Evolutionary conservation across 2,113 vertebrate species (phyloP).

Genomic region (Engystomops pustulosus): DNA sequence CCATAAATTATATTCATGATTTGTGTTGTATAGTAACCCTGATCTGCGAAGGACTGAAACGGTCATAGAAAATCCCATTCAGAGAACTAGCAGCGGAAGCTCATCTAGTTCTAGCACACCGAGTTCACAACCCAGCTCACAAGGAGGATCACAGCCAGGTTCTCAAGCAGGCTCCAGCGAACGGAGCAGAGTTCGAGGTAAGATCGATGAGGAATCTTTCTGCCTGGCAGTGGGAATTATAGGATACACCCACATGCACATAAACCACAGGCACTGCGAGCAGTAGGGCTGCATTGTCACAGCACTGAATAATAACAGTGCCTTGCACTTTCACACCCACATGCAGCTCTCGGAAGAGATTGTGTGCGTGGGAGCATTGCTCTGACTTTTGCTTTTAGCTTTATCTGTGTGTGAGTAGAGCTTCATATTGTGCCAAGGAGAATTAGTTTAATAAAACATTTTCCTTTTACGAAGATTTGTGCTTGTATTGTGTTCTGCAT

Average conservation of each 20-base stretch:
- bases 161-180: slow-evolving; percentile 88
- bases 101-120: slow-evolving; percentile 97
- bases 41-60: slow-evolving; percentile 89
- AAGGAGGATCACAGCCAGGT: slow-evolving; percentile 86
- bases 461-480: accelerated
- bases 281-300: slow-evolving; percentile 38
- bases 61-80: slow-evolving; percentile 85
- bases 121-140: slow-evolving; percentile 87
- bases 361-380: slow-evolving; percentile 1
- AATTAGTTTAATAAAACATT: not conserved
- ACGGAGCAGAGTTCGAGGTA: slow-evolving; percentile 88
- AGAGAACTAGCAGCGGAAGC: slow-evolving; percentile 94
- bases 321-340: not conserved
- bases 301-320: slow-evolving; percentile 47
- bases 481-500: slow-evolving; percentile 43
- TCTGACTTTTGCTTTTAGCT: slow-evolving; percentile 8
- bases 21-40: slow-evolving; percentile 81
- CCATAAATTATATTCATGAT: too few relatives aligned
- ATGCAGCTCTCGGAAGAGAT: slow-evolving; percentile 42
- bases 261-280: slow-evolving; percentile 10
- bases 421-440: slow-evolving; percentile 35
- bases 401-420: slow-evolving; percentile 5
- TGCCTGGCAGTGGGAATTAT: not conserved
- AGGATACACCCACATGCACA: slow-evolving; percentile 25
- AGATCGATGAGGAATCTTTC: slow-evolving; percentile 50